Evolutionary conservation across 2,888 invertebrate species (phyloP).

Genomic region (Xestobium rufovillosum): DNA sequence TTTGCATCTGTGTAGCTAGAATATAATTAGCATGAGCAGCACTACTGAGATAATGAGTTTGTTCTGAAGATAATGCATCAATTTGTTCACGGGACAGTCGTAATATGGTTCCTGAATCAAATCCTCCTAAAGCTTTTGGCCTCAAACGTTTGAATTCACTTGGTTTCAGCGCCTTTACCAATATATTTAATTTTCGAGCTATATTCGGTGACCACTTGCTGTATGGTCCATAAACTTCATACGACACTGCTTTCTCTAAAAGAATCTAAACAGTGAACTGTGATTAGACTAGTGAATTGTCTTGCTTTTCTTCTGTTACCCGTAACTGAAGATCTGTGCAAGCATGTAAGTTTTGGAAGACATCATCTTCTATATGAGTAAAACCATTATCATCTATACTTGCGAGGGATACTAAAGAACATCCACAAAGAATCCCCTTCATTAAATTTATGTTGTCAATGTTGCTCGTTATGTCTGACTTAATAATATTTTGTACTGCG

Average conservation of each 20-base stretch:
- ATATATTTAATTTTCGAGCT: conserved; percentile 7
- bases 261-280: conserved; percentile 6
- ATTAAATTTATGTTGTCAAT: conserved; percentile 10
- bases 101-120: conserved; percentile 2
- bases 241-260: conserved; percentile 8
- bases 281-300: background rate
- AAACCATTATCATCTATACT: conserved; percentile 9
- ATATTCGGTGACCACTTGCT: conserved; percentile 9
- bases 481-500: background rate
- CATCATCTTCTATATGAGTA: conserved; percentile 6
- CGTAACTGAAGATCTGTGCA: conserved; percentile 7
- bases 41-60: background rate
- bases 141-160: conserved; percentile 9
- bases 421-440: conserved; percentile 14
- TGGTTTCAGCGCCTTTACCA: conserved; percentile 7
- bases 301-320: conserved; percentile 7
- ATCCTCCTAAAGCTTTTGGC: conserved; percentile 11
- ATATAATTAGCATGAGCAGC: background rate
- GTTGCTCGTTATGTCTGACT: background rate
- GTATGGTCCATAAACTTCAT: conserved; percentile 10
- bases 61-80: background rate
- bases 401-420: conserved; percentile 2
- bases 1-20: too few species aligned
- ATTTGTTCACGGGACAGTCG: background rate
- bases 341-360: conserved; percentile 8